A percentile compares a stretch with the other conserved stretches of the same genome.
Conservation (phyloP, 2,888 invertebrate species). For the Ochropacha duplaris region DNA sequence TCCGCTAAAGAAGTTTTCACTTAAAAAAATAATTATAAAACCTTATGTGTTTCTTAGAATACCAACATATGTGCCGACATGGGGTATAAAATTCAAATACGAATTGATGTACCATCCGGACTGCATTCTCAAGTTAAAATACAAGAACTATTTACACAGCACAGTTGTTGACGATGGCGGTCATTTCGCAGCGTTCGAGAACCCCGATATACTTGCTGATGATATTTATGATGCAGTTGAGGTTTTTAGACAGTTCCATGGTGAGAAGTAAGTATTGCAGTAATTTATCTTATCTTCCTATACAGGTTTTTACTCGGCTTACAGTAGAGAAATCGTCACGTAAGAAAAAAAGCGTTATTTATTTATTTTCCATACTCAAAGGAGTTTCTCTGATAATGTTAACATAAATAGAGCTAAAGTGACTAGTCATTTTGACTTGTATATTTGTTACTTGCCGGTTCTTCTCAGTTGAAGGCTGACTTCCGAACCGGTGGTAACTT, state of each 20-base stretch:
- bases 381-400: too few species aligned
- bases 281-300: too few species aligned
- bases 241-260: conserved; percentile 63
- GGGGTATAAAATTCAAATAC: conserved; percentile 88
- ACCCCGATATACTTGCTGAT: conserved; percentile 86
- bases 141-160: conserved; percentile 86
- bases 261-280: conserved; percentile 25
- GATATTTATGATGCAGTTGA: conserved; percentile 86
- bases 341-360: too few species aligned
- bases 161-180: conserved; percentile 88
- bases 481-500: too few species aligned
- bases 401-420: too few species aligned
- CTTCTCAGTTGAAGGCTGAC: too few species aligned
- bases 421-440: too few species aligned
- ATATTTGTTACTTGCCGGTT: too few species aligned
- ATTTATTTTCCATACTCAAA: too few species aligned
- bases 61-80: conserved; percentile 87
- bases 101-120: conserved; percentile 86
- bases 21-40: background rate
- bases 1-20: too few species aligned
- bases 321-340: too few species aligned
- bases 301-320: too few species aligned
- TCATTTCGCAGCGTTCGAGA: conserved; percentile 93
- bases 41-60: conserved; percentile 68
- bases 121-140: conserved; percentile 82